These are phyloP conservation scores for Apteryx mantelli DNA, from an alignment of 2,113 vertebrate genomes.

Conservation along the genomic window DNA sequence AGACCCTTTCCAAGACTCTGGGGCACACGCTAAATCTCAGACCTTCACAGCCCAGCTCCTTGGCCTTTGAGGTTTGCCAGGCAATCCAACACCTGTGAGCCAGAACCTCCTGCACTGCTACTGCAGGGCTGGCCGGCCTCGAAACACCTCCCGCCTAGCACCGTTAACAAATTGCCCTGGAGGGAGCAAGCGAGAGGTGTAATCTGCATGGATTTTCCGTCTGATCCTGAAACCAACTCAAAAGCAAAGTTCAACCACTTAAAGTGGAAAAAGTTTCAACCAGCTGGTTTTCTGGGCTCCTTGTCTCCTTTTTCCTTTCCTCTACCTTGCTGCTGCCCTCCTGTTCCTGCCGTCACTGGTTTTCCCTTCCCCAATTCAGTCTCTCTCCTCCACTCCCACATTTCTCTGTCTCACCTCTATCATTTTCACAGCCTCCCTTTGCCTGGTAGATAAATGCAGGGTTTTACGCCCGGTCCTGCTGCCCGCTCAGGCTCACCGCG, in stretches of 20 bases:
- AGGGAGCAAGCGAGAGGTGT: fast-evolving
- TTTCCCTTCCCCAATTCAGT: not conserved
- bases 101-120: not conserved
- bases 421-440: not conserved
- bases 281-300: not conserved
- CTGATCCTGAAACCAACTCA: not conserved
- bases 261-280: not conserved
- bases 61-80: not conserved
- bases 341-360: not conserved
- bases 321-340: not conserved
- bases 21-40: not conserved
- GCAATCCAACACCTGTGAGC: not conserved
- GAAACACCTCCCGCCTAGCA: not conserved
- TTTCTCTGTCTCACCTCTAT: not conserved
- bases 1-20: not conserved
- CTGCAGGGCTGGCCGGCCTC: not conserved
- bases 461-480: not conserved
- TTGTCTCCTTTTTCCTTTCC: not conserved
- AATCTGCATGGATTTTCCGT: not conserved
- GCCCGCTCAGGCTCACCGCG: no score
- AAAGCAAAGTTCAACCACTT: not conserved
- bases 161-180: not conserved
- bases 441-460: not conserved
- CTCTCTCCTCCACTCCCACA: not conserved
- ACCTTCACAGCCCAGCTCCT: not conserved